Conservation (phyloP, 2,888 invertebrate genomes). For the Rhagium mordax region DNA sequence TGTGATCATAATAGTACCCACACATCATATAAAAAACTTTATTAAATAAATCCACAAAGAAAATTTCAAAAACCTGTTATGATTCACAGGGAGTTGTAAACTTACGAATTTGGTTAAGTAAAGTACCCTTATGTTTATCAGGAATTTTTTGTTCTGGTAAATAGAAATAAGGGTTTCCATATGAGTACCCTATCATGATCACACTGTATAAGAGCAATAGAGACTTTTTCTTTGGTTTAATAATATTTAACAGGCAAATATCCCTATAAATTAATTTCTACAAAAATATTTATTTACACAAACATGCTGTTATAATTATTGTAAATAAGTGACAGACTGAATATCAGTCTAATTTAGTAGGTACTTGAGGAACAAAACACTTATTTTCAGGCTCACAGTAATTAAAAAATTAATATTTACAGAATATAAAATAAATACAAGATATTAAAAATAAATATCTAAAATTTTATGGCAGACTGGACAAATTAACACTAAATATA, state of each 20-base stretch:
- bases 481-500: constrained; percentile 20
- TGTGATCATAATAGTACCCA: too few species aligned
- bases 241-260: constrained; percentile 57
- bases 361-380: constrained; percentile 48
- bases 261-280: constrained; percentile 62
- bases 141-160: too few species aligned
- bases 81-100: too few species aligned
- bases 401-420: constrained; percentile 39
- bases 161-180: too few species aligned
- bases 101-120: too few species aligned
- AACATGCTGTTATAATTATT: constrained; percentile 60
- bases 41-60: too few species aligned
- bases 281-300: constrained; percentile 66
- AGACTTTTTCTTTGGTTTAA: constrained; percentile 62
- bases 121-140: too few species aligned
- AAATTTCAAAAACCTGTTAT: too few species aligned
- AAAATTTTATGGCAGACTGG: constrained; percentile 48
- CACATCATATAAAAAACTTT: too few species aligned
- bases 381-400: constrained; percentile 44
- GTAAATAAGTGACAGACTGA: constrained; percentile 34
- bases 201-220: constrained; percentile 51
- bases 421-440: constrained; percentile 41
- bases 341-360: constrained; percentile 54
- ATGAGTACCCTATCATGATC: too few species aligned
- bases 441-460: constrained; percentile 44